These are phyloP conservation scores for Mungos mungo DNA, from an alignment of 2,113 vertebrate species.

Conservation along the genomic window DNA sequence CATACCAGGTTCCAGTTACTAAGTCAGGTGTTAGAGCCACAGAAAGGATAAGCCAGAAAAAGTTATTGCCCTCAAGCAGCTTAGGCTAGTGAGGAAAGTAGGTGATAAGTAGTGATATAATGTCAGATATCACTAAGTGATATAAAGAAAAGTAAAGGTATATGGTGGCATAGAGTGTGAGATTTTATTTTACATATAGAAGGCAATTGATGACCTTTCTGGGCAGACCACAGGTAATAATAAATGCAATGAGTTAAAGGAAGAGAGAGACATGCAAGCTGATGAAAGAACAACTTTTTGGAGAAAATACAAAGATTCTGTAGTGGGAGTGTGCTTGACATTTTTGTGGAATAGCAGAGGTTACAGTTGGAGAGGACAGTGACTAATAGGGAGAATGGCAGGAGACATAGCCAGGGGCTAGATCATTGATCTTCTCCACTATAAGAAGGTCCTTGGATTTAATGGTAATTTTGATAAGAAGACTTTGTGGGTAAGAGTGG, in stretches of 20 bases:
- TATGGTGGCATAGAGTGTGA: background rate
- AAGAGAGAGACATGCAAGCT: background rate
- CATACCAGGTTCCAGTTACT: background rate
- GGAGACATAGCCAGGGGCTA: background rate
- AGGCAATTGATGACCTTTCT: background rate
- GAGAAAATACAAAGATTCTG: background rate
- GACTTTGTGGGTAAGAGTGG: background rate
- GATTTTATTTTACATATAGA: background rate
- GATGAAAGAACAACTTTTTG: background rate
- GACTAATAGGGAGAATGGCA: background rate
- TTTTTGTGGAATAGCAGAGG: background rate
- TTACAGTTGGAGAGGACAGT: background rate
- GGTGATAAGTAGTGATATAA: background rate
- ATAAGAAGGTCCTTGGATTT: background rate
- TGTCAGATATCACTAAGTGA: background rate
- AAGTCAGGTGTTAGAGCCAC: background rate
- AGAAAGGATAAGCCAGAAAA: background rate
- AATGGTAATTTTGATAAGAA: background rate
- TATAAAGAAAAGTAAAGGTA: background rate
- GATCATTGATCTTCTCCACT: background rate
- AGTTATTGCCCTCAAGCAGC: background rate
- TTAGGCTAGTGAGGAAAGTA: background rate
- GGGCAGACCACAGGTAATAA: background rate
- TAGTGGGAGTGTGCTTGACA: background rate
- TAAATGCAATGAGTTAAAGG: background rate